Evolutionary conservation across 2,113 vertebrate genomes (phyloP), one percentile per base, ranked within the genome.

Genomic region (Brachionichthys hirsutus): DNA sequence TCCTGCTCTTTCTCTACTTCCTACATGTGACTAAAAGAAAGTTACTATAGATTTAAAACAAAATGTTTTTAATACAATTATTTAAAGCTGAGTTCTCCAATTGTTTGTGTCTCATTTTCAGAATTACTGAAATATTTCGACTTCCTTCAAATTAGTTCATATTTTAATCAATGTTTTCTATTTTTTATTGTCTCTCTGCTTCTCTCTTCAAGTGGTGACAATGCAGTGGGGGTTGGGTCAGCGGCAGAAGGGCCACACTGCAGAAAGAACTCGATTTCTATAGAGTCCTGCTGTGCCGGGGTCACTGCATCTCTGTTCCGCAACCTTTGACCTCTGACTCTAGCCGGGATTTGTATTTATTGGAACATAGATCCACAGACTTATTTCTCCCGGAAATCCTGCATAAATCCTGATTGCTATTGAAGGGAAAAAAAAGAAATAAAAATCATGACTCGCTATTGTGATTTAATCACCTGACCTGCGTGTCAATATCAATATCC

Each of bases 231-330:
- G 75, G 69, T 19, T 62, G 54, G 67, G 70, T 12, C 3, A 18
- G 67, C 40, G 58, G 49, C 73, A 79, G 73, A 75, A 65, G 61
- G 71, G 55, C 52, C 70, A 79, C 68, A 65, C 69, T 71, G 69
- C 46, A 73, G 77, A 86, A 89, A 85, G 77, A 84, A 85, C 80
- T 75, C 67, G 66, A 82, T 85, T 85, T 90, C 81, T 77, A 88
- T 79, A 72, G 83, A 70, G 65, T 79, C 88, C 84, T 68, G 80
- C 85, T 87, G 87, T 36, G 73, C 57, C 54, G 48, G 70, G 89
- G 87, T 89, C 87, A 81, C 45, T 77, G 82, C 78, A 87, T 78
- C 82, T 88, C 70, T 62, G 77, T 80, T 78, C 81, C 20, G 5
- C 84, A 67, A 89, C 88, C 87, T 90, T 83, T 87, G 67, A 86